Evolutionary conservation across 2,888 invertebrate species (phyloP).

Genomic region (Eutolmus rufibarbis): DNA sequence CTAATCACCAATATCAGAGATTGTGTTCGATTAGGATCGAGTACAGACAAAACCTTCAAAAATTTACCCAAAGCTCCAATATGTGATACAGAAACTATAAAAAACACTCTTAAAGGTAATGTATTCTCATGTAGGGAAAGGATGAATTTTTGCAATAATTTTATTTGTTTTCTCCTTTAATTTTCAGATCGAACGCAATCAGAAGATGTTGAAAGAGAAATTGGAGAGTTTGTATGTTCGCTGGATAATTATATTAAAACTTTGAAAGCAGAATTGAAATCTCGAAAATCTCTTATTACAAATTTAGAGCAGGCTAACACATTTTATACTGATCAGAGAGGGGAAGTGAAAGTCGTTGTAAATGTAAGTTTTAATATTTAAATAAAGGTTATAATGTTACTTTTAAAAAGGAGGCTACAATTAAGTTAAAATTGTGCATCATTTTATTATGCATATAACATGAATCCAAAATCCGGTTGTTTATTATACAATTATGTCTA

Average conservation of each 20-base stretch:
- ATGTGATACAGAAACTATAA: constrained; percentile 80
- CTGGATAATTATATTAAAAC: constrained; percentile 83
- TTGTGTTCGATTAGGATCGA: constrained; percentile 75
- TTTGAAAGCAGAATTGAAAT: constrained; percentile 82
- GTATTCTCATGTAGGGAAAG: background rate
- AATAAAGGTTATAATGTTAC: background rate
- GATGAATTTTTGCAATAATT: background rate
- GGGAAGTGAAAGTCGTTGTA: constrained; percentile 94
- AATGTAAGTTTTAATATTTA: constrained; percentile 75
- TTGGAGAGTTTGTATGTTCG: constrained; percentile 80
- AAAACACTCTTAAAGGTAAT: constrained; percentile 81
- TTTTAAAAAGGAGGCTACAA: background rate
- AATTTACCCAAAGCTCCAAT: constrained; percentile 64
- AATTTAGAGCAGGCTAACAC: constrained; percentile 81
- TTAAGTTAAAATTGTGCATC: background rate
- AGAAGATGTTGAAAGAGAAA: constrained; percentile 86
- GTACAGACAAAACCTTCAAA: constrained; percentile 74
- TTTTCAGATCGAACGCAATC: constrained; percentile 79
- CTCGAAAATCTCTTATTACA: constrained; percentile 79
- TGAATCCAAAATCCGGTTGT: background rate
- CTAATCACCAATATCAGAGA: constrained; percentile 78
- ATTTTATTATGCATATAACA: background rate
- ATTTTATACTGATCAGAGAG: constrained; percentile 88
- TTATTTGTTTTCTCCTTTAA: background rate
- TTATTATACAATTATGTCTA: background rate